Evolutionary conservation across 1,140 invertebrate genomes (phyloP), one percentile per base, ranked within the genome.

Genomic region (Drosophila nikananu): DNA sequence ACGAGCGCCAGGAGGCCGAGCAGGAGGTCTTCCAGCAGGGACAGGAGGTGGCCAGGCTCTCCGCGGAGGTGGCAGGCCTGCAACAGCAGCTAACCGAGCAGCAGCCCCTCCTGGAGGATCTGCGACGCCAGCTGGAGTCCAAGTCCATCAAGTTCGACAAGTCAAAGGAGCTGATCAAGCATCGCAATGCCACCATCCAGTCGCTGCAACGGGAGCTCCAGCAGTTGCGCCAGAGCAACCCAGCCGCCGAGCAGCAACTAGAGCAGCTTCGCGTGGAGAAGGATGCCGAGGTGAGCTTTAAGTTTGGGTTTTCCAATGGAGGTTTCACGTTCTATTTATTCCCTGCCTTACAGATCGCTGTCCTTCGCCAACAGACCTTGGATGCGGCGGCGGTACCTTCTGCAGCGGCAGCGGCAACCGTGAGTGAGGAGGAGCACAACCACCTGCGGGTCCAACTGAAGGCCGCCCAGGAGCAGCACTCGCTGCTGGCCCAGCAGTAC

Each of bases 401-500:
- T 4, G 10, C 27, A 19, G 17, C 17, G 27, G 27, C 25, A 25
- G 25, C 27, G 25, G 2, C 17, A 0, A 3, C 25, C 0, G 49
- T 32, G 27, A 52, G 27, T 1, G 46, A 68, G 23, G 37, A 65
- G 32, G 74, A 76, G 37, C 62, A 46, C 13, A 49, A 73, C 5
- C 61, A 80, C 5, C 57, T 87, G 15, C 60, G 77, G 2, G 58
- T 48, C 15, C 80, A 83, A 23, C 64, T 89, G 9, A 21, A 25
- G 23, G 57, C 32, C 2, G 51, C 66, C 25, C 71, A 93, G 23
- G 91, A 94, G 67, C 89, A 92, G 71, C 93, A 94, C 77, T 89
- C 93, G 39, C 93, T 94, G 41, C 83, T 93, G 57, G 93, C 91
- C 63, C 93, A 94, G 76, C 54, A 92, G 77, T 81, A 84, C 46